Percentiles rank a stretch among this genome's conserved stretches.
These are phyloP conservation scores for Leucophora obtusa DNA, from an alignment of 2,888 invertebrate species.

Conservation along the genomic window DNA sequence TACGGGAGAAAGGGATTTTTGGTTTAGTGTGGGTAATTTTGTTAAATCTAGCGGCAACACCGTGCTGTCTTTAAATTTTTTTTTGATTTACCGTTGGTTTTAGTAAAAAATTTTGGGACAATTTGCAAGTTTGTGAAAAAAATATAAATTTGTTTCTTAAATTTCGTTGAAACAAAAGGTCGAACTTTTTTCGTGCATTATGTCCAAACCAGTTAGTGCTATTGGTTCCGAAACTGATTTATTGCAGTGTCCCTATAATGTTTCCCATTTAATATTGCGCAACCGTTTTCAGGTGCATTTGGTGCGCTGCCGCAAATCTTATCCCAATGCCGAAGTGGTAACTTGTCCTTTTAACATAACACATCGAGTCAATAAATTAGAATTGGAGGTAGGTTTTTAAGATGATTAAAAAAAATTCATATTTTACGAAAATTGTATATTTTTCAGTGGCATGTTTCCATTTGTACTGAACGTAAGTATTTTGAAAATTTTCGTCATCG, in stretches of 20 bases:
- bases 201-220: constrained; percentile 52
- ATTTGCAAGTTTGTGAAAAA: too few species aligned
- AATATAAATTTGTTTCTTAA: neutral
- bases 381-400: constrained; percentile 59
- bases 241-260: constrained; percentile 80
- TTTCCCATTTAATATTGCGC: constrained; percentile 72
- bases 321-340: constrained; percentile 57
- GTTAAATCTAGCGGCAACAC: too few species aligned
- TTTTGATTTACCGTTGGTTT: constrained; percentile 1
- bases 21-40: too few species aligned
- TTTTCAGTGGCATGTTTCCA: constrained; percentile 67
- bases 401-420: too few species aligned
- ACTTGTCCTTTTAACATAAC: constrained; percentile 66
- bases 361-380: constrained; percentile 64
- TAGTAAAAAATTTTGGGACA: too few species aligned
- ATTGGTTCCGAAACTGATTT: constrained; percentile 69
- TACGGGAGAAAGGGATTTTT: too few species aligned
- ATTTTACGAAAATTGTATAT: constrained; percentile 34
- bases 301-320: constrained; percentile 63
- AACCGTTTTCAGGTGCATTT: constrained; percentile 66
- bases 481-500: constrained; percentile 67
- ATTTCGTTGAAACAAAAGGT: neutral
- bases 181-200: neutral
- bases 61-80: neutral
- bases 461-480: constrained; percentile 64